Percentiles rank a stretch among this genome's conserved stretches.
These are phyloP conservation scores for Sigmodon hispidus DNA, from an alignment of 2,113 vertebrate species.

Conservation along the genomic window DNA sequence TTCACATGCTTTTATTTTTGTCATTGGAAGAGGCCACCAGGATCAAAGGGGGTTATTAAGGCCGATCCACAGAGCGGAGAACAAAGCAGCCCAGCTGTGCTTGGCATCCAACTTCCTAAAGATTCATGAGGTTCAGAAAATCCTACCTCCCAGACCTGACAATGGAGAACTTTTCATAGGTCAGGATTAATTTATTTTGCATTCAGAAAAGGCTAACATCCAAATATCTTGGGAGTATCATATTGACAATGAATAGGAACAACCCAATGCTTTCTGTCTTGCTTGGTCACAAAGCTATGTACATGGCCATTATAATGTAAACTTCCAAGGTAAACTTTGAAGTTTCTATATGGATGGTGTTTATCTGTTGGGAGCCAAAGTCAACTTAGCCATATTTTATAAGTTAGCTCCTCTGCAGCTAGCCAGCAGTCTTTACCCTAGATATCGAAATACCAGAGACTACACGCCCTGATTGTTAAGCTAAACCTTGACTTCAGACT, in stretches of 20 bases:
- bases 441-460: too few relatives aligned
- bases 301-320: not conserved
- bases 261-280: not conserved
- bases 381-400: too few relatives aligned
- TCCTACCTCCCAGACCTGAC: not conserved
- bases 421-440: too few relatives aligned
- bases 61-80: not conserved
- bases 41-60: not conserved
- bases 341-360: not conserved
- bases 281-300: not conserved
- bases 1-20: not conserved
- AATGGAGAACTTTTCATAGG: not conserved
- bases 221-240: not conserved
- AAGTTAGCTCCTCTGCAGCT: too few relatives aligned
- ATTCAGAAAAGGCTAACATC: not conserved
- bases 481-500: too few relatives aligned
- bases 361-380: too few relatives aligned
- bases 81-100: not conserved
- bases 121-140: not conserved
- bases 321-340: not conserved
- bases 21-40: not conserved
- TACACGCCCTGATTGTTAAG: too few relatives aligned
- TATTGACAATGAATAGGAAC: not conserved
- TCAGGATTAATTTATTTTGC: slow-evolving; percentile 1
- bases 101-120: not conserved